phyloP scores from a whole-genome alignment of 2,113 vertebrate genomes.

The Psettodes erumei region DNA sequence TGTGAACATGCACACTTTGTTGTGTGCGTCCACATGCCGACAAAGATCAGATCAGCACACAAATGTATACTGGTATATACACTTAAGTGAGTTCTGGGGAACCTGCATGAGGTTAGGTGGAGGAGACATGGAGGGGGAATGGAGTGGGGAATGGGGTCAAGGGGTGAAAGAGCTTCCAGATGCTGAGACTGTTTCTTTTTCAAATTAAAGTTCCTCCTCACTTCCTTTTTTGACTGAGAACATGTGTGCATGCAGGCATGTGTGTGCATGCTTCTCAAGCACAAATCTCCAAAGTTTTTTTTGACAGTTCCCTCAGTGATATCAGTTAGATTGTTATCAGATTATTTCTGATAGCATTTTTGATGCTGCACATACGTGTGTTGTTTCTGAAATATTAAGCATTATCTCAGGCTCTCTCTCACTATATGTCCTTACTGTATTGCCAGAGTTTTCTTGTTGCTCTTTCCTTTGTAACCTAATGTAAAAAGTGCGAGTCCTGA shows the following conservation, averaged over 20 bases:
- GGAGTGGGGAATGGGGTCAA: constrained; percentile 42
- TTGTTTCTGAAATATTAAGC: no score
- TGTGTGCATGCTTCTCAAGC: constrained; percentile 49
- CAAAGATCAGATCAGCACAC: constrained; percentile 6
- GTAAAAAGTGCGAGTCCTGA: no score
- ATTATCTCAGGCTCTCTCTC: no score
- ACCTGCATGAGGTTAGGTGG: constrained; percentile 49
- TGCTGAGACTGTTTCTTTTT: constrained; percentile 72
- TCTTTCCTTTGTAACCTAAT: no score
- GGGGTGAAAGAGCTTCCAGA: constrained; percentile 79
- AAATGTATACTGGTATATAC: neutral
- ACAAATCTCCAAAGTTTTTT: neutral
- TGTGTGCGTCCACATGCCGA: constrained; percentile 17
- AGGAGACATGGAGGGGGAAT: constrained; percentile 30
- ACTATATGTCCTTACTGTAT: no score
- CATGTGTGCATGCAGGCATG: constrained; percentile 42
- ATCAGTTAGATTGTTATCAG: neutral
- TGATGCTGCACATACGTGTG: no score
- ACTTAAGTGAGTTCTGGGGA: constrained; percentile 67
- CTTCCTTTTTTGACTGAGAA: constrained; percentile 63
- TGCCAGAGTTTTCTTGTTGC: no score
- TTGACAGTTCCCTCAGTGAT: neutral
- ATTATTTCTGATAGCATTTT: neutral
- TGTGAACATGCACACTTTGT: neutral
- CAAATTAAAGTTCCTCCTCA: constrained; percentile 70